Base-by-base conservation (phyloP, 2,888 invertebrate genomes). In the Gymnocheta viridis region DNA sequence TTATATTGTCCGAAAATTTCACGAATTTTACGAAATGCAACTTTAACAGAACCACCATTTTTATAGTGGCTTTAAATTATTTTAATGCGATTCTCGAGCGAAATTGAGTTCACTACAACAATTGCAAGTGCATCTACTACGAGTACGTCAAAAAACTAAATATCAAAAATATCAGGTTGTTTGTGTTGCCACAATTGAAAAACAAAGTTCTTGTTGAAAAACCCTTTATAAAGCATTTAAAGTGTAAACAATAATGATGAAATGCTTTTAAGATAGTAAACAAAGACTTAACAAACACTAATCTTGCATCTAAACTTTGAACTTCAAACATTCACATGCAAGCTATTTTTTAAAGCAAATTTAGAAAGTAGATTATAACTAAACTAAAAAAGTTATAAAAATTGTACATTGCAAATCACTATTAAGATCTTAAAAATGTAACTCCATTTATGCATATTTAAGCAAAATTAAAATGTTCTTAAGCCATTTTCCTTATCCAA, bases 311-410 rank as follows among this genome's bases (percentile, higher is more conserved):
- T 62, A 69, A 67, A 81, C 81, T 81, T 74, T 81, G 54, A 81
- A 74, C 69, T 81, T 62, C 64, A 64, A n/a, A n/a, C n/a, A n/a
- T n/a, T n/a, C 7, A 24, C 32, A 64, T 12, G 4, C 0, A 17
- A 56, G 41, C 62, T 35, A 19, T 56, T 44, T 24, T 5, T 29
- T 0, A 22, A 32, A 14, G 35, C 22, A 44, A 70, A 19, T 58
- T 73, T 77, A 77, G 67, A 69, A 77, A 77, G 77, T 58, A 69
- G 17, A 38, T 69, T 41, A 29, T 19, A 3, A 10, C 27, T 35
- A 2, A 17, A 49, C 32, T 79, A 79, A 79, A 64, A 70, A 27
- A 64, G 78, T 70, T 60, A 56, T 79, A 79, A 70, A 77, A 54
- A 12, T 47, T 64, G 62, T 54, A 60, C 47, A 58, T 35, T n/a